A percentile compares a stretch with the other conserved stretches of the same genome.
Conservation (phyloP, 1,140 invertebrate species). For the Scylla paramamosain region DNA sequence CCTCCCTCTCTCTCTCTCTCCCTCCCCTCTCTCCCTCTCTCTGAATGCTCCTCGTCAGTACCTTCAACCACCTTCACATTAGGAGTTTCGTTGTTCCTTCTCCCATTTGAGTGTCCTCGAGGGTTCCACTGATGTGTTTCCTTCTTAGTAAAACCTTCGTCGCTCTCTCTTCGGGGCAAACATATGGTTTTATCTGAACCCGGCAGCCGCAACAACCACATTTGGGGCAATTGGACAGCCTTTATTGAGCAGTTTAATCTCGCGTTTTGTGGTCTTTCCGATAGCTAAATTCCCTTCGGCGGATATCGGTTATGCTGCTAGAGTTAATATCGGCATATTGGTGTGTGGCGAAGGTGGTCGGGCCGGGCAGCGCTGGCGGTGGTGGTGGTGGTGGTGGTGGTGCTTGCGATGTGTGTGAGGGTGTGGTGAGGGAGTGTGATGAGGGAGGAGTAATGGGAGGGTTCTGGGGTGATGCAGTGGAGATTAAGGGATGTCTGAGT, state of each 20-base stretch:
- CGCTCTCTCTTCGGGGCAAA: not conserved
- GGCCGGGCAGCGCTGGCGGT: not conserved
- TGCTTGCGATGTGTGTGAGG: not conserved
- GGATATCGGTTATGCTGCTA: conserved; percentile 61
- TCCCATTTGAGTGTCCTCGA: no score
- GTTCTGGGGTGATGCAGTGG: no score
- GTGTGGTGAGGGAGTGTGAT: no score
- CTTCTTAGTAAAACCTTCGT: not conserved
- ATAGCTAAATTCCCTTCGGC: conserved; percentile 51
- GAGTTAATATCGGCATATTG: conserved; percentile 67
- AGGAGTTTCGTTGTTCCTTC: not conserved
- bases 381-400: not conserved
- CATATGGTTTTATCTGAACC: conserved; percentile 24
- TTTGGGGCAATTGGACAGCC: conserved; percentile 52
- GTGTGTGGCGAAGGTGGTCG: not conserved
- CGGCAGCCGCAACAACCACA: conserved; percentile 14
- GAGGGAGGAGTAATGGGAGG: no score
- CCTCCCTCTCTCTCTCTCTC: not conserved
- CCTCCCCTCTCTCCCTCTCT: not conserved
- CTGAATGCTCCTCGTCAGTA: not conserved
- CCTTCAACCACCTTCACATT: not conserved
- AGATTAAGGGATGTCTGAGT: no score
- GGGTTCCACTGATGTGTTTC: not conserved
- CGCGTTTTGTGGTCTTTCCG: conserved; percentile 60
- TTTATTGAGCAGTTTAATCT: conserved; percentile 67